Base-by-base conservation (phyloP, 2,888 invertebrate genomes). In the Corythucha ciliata region DNA sequence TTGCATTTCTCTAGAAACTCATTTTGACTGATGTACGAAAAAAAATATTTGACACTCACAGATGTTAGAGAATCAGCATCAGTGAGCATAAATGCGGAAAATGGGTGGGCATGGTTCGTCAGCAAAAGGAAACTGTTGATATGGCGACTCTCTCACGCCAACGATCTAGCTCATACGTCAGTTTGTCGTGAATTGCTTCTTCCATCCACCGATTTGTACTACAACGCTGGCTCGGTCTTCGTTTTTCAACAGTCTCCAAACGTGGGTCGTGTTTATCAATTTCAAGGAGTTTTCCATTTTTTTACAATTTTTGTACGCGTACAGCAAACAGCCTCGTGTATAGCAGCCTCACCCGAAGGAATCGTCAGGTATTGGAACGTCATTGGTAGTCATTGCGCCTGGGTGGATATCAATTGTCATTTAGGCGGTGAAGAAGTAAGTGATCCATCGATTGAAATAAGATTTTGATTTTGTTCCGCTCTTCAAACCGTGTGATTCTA, bases 261-360 rank as follows among this genome's bases (percentile, higher is more conserved):
- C n/a, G n/a, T n/a, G n/a, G n/a, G n/a, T n/a, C n/a, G n/a, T n/a
- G n/a, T n/a, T n/a, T n/a, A n/a, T n/a, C n/a, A n/a, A n/a, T n/a
- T n/a, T n/a, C n/a, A n/a, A n/a, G n/a, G n/a, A n/a, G n/a, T n/a
- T n/a, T n/a, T n/a, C n/a, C n/a, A n/a, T n/a, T n/a, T n/a, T n/a
- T n/a, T n/a, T n/a, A n/a, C n/a, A n/a, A n/a, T n/a, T n/a, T n/a
- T n/a, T n/a, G n/a, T n/a, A n/a, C n/a, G n/a, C n/a, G n/a, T n/a
- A n/a, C n/a, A n/a, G n/a, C n/a, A n/a, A n/a, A n/a, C n/a, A n/a
- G n/a, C 90, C 7, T 82, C 88, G 1, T 90, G 90, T 63, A 78
- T 94, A 61, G 91, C 92, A 14, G 89, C 91, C 1, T 92, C 93
- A 0, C 92, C 93, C 1, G 93, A 93, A 65, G 94, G 93, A 27